A percentile compares a stretch with the other conserved stretches of the same genome.
Conservation (phyloP, 2,888 invertebrate species). For the Chirona hameri region DNA sequence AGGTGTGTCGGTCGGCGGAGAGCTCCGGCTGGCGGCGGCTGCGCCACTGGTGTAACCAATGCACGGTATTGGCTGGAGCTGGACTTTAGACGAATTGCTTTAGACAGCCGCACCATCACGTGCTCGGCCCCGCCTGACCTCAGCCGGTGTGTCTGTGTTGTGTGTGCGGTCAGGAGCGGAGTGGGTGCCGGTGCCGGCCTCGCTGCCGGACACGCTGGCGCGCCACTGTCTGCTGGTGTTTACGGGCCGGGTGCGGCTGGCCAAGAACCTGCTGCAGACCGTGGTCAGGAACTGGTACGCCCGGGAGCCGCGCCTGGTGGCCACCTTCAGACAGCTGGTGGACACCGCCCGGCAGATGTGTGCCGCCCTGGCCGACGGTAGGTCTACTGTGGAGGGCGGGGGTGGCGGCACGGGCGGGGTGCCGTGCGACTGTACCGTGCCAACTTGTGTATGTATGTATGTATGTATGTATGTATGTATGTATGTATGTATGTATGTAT, state of each 20-base stretch:
- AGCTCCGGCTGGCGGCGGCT: no score
- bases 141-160: neutral
- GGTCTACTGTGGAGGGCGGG: slow-evolving; percentile 33
- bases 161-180: neutral
- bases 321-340: slow-evolving; percentile 35
- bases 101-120: no score
- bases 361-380: slow-evolving; percentile 32
- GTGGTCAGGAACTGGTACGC: slow-evolving; percentile 40
- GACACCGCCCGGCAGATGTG: slow-evolving; percentile 34
- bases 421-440: no score
- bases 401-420: slow-evolving; percentile 36
- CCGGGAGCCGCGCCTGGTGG: slow-evolving; percentile 35
- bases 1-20: no score
- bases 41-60: no score
- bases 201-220: neutral
- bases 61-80: no score
- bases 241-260: slow-evolving; percentile 53
- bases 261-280: slow-evolving; percentile 53
- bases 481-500: no score
- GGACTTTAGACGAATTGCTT: no score
- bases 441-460: no score
- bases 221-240: slow-evolving; percentile 48
- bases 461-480: no score
- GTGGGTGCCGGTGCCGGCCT: neutral
- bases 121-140: no score